Percentiles rank a stretch among this genome's conserved stretches.
Conservation (phyloP, 2,888 invertebrate genomes). For the Cosmorhoe ocellata region DNA sequence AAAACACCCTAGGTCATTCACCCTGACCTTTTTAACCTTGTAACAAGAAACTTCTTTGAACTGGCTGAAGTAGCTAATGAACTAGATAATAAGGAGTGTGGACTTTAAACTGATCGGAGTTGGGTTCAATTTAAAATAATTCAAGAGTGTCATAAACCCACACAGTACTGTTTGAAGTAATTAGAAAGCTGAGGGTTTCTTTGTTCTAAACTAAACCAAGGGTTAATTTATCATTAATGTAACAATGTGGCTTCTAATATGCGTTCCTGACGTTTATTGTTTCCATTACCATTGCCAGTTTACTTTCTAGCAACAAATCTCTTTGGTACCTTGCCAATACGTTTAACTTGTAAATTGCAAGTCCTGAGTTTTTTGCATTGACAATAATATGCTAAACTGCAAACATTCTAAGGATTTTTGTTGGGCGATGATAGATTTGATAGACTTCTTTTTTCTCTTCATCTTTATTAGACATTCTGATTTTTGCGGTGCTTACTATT, state of each 20-base stretch:
- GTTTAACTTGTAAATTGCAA: constrained; percentile 1
- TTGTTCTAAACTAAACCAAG: constrained; percentile 49
- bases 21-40: constrained; percentile 71
- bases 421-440: not conserved
- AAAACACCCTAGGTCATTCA: constrained; percentile 57
- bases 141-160: constrained; percentile 50
- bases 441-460: not conserved
- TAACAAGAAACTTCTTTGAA: constrained; percentile 60
- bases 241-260: constrained; percentile 12
- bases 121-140: constrained; percentile 22
- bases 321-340: constrained; percentile 2
- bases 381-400: too few species aligned
- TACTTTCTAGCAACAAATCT: constrained; percentile 6
- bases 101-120: constrained; percentile 25
- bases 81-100: constrained; percentile 33
- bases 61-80: constrained; percentile 59
- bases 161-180: constrained; percentile 58
- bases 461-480: too few species aligned
- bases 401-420: not conserved
- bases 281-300: not conserved
- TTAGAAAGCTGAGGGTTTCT: constrained; percentile 65
- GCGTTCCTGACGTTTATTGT: constrained; percentile 1
- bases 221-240: constrained; percentile 23
- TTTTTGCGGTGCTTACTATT: too few species aligned
- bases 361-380: too few species aligned